Evolutionary conservation across 1,140 invertebrate genomes (phyloP).

Genomic region (Psix sp.): DNA sequence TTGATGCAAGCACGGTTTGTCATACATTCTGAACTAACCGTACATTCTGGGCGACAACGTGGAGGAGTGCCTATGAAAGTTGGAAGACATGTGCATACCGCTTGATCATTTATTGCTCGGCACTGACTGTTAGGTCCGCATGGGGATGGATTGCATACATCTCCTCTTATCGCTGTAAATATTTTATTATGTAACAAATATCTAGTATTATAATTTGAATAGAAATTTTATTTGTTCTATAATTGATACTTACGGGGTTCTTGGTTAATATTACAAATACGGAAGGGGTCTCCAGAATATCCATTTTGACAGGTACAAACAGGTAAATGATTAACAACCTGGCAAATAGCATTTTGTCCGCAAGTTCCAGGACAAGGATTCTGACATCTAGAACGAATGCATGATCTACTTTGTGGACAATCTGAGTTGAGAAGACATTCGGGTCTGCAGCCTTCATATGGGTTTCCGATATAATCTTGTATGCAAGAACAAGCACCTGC

Average conservation of each 20-base stretch:
- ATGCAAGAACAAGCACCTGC: conserved; percentile 81
- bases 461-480: conserved; percentile 80
- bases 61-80: conserved; percentile 85
- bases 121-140: conserved; percentile 80
- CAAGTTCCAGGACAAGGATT: conserved; percentile 88
- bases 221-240: not conserved
- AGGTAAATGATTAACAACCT: conserved; percentile 85
- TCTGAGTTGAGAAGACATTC: conserved; percentile 83
- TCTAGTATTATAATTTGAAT: not conserved
- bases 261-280: conserved; percentile 50
- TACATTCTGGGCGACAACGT: conserved; percentile 86
- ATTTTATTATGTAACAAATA: not conserved
- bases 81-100: conserved; percentile 85
- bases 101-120: conserved; percentile 77
- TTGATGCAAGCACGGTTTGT: conserved; percentile 85
- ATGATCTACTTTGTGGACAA: conserved; percentile 80
- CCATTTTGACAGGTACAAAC: conserved; percentile 83
- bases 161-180: conserved; percentile 33
- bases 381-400: conserved; percentile 81
- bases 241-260: conserved; percentile 54
- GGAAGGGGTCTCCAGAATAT: conserved; percentile 84
- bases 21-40: conserved; percentile 86
- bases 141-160: conserved; percentile 78
- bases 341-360: conserved; percentile 83
- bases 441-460: conserved; percentile 82